Percentiles rank a stretch among this genome's conserved stretches.
Conservation (phyloP, 2,888 invertebrate species). For the Imbricaverruca yamaguchii region DNA sequence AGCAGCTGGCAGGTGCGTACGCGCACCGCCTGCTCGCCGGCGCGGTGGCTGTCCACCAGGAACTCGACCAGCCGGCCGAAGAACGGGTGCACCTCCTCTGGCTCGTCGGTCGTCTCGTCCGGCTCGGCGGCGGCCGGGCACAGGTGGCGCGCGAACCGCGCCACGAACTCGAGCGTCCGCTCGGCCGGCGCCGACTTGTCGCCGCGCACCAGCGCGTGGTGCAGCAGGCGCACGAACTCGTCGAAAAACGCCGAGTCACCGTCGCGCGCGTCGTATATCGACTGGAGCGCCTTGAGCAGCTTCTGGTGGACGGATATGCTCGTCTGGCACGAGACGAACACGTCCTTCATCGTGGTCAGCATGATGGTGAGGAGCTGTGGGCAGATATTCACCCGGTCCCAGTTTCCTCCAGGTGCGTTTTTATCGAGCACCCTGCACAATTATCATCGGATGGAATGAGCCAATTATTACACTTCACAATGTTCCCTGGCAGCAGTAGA, state of each 20-base stretch:
- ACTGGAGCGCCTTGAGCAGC: slow-evolving; percentile 78
- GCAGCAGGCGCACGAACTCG: slow-evolving; percentile 57
- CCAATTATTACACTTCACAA: too few species aligned
- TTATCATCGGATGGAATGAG: too few species aligned
- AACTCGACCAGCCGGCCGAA: slow-evolving; percentile 25
- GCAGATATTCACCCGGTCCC: too few species aligned
- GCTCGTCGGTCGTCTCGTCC: slow-evolving; percentile 25
- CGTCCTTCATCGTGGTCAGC: slow-evolving; percentile 40
- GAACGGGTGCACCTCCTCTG: slow-evolving; percentile 26
- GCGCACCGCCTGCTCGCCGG: slow-evolving; percentile 52
- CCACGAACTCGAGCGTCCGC: slow-evolving; percentile 59
- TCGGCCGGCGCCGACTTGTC: slow-evolving; percentile 62
- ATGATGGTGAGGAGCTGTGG: slow-evolving; percentile 37
- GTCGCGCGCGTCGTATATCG: slow-evolving; percentile 49
- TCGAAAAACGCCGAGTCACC: slow-evolving; percentile 52
- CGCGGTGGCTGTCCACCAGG: slow-evolving; percentile 43
- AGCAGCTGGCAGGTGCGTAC: slow-evolving; percentile 70
- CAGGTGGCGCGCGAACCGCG: slow-evolving; percentile 53
- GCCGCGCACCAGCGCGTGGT: slow-evolving; percentile 55
- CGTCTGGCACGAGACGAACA: slow-evolving; percentile 85
- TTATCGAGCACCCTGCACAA: too few species aligned
- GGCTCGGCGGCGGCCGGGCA: slow-evolving; percentile 23
- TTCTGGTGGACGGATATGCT: slow-evolving; percentile 91
- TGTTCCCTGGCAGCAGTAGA: too few species aligned
- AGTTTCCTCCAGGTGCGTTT: too few species aligned